Evolutionary conservation across 2,113 vertebrate species (phyloP).

Genomic region (Antennarius striatus): DNA sequence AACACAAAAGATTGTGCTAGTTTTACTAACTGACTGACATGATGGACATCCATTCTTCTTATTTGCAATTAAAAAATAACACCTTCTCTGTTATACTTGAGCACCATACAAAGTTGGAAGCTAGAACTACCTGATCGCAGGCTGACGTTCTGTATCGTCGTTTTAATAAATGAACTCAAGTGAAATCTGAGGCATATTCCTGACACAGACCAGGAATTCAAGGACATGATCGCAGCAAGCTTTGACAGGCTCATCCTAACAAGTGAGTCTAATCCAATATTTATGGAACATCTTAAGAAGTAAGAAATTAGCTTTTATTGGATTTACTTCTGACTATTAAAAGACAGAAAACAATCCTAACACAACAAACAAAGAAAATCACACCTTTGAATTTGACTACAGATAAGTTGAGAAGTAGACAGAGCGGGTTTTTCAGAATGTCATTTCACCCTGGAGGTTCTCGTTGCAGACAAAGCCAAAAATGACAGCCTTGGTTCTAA

Average conservation of each 20-base stretch:
- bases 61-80: neutral
- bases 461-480: neutral
- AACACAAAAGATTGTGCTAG: too few relatives aligned
- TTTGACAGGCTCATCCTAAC: neutral
- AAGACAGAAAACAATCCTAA: neutral
- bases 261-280: too few relatives aligned
- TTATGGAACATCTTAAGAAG: neutral
- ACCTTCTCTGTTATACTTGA: neutral
- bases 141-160: too few relatives aligned
- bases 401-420: neutral
- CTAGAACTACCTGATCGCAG: neutral
- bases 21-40: too few relatives aligned
- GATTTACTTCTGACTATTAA: neutral
- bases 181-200: neutral
- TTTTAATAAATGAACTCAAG: neutral
- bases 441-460: neutral
- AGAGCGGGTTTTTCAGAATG: neutral
- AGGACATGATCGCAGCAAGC: neutral
- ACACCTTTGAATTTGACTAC: neutral
- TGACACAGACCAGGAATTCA: neutral
- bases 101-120: neutral
- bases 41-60: neutral
- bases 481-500: slow-evolving; percentile 4
- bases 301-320: neutral
- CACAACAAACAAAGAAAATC: neutral